Evolutionary conservation across 2,888 invertebrate genomes (phyloP).

Genomic region (Spialia ferax): DNA sequence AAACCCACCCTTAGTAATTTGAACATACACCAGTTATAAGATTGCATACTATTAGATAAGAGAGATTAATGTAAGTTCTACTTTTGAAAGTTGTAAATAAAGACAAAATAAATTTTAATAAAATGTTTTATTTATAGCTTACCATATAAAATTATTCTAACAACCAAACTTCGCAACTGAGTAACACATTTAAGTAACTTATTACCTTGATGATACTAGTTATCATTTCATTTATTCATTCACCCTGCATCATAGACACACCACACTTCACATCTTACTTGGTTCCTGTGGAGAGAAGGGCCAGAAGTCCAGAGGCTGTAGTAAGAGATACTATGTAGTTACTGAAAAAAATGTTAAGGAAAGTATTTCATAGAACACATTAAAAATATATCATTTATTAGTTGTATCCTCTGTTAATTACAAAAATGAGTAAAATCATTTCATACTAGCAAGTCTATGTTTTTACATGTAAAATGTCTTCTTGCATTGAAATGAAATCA

Average conservation of each 20-base stretch:
- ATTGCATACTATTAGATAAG: slow-evolving; percentile 51
- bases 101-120: slow-evolving; percentile 68
- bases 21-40: slow-evolving; percentile 60
- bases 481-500: too few species aligned
- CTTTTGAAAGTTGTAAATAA: slow-evolving; percentile 75
- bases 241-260: slow-evolving; percentile 49
- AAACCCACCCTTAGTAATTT: slow-evolving; percentile 71
- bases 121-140: slow-evolving; percentile 68
- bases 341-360: slow-evolving; percentile 66
- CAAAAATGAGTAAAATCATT: too few species aligned
- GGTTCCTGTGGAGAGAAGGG: slow-evolving; percentile 97
- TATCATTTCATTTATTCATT: slow-evolving; percentile 39
- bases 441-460: too few species aligned
- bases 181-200: slow-evolving; percentile 51
- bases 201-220: slow-evolving; percentile 44
- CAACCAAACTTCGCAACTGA: slow-evolving; percentile 51
- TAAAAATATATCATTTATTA: background rate
- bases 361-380: slow-evolving; percentile 4
- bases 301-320: slow-evolving; percentile 95
- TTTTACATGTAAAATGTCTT: too few species aligned
- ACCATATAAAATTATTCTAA: slow-evolving; percentile 70
- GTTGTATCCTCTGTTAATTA: too few species aligned
- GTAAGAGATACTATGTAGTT: slow-evolving; percentile 98
- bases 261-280: slow-evolving; percentile 80
- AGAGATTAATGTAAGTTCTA: slow-evolving; percentile 60